These are phyloP conservation scores for Erythrocercus mccallii DNA, from an alignment of 2,113 vertebrate genomes.

Conservation along the genomic window DNA sequence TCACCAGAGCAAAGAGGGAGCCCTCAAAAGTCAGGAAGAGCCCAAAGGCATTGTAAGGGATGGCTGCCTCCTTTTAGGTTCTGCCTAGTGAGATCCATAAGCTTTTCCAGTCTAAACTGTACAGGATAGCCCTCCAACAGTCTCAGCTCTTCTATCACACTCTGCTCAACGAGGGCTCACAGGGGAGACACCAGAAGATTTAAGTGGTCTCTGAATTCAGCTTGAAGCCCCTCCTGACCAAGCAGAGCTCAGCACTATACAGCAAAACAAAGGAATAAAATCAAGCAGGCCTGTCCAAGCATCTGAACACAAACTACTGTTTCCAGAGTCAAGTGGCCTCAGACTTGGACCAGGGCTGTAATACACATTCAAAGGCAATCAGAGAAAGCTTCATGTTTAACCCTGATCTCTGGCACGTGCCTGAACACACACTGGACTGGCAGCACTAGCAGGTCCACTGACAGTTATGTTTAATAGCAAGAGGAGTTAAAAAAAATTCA, in stretches of 20 bases:
- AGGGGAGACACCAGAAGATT: not conserved
- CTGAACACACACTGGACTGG: not conserved
- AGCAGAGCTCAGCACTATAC: not conserved
- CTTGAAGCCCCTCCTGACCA: not conserved
- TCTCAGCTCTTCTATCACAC: not conserved
- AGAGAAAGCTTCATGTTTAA: not conserved
- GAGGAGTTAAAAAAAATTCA: not conserved
- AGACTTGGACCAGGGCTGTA: not conserved
- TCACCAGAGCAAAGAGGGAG: not conserved
- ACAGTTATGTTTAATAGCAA: not conserved
- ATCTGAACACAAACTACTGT: not conserved
- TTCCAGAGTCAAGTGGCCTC: not conserved
- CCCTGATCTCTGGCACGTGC: not conserved
- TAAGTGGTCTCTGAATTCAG: not conserved
- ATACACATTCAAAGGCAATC: not conserved
- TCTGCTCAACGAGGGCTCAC: not conserved
- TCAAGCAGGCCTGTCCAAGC: not conserved
- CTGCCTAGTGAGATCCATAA: not conserved
- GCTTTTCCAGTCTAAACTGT: not conserved
- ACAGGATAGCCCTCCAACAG: not conserved
- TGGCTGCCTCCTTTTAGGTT: not conserved
- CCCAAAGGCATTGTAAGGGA: not conserved
- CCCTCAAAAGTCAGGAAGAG: not conserved
- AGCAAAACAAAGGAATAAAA: not conserved
- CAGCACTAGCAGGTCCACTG: not conserved